Conservation (phyloP, 2,888 invertebrate species). For the Sericinus montela region DNA sequence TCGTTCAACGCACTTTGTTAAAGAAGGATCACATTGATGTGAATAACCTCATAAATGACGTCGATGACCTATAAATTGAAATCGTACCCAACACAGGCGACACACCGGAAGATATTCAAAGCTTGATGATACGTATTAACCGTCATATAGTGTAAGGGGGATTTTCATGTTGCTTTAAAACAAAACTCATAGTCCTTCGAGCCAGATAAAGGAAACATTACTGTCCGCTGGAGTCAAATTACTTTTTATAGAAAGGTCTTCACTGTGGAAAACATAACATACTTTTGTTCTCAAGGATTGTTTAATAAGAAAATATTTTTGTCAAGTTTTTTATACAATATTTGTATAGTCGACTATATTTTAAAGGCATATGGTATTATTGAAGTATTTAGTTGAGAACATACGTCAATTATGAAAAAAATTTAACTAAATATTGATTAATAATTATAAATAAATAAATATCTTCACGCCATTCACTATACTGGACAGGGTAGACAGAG, state of each 20-base stretch:
- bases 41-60: constrained; percentile 38
- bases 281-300: too few species aligned
- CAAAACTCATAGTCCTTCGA: constrained; percentile 22
- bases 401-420: too few species aligned
- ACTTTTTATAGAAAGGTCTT: constrained; percentile 3
- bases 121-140: constrained; percentile 10
- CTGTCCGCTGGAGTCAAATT: not conserved
- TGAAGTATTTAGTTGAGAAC: too few species aligned
- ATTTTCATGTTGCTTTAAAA: constrained; percentile 22
- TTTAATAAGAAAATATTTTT: too few species aligned
- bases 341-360: too few species aligned
- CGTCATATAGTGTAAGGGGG: constrained; percentile 10
- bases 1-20: not conserved
- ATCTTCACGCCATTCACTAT: too few species aligned
- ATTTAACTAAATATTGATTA: too few species aligned
- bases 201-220: constrained; percentile 22
- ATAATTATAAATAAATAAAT: too few species aligned
- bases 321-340: too few species aligned
- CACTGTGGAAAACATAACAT: not conserved
- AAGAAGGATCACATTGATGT: constrained; percentile 20
- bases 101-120: constrained; percentile 36
- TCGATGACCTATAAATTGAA: constrained; percentile 42
- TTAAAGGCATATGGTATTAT: too few species aligned
- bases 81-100: constrained; percentile 25
- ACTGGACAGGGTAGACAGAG: too few species aligned